Conservation (phyloP, 2,797 vertebrate species). For the Hydrocynus forskahlii region DNA sequence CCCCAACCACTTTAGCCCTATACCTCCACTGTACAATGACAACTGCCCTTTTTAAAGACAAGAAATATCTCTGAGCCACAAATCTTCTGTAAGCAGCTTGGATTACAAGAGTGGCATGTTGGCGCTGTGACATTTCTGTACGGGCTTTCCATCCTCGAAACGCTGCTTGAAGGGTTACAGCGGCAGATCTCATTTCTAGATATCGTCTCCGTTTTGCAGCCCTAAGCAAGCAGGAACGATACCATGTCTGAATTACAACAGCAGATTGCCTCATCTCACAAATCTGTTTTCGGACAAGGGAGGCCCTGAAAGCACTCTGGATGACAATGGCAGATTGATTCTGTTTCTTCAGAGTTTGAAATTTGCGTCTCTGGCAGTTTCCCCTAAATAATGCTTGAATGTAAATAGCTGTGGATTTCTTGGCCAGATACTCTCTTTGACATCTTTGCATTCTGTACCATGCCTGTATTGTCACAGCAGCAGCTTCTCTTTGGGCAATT, state of each 20-base stretch:
- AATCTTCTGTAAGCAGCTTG: slow-evolving; percentile 81
- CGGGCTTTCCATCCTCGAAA: slow-evolving; percentile 79
- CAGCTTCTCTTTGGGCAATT: slow-evolving; percentile 57
- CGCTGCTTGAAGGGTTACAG: slow-evolving; percentile 79
- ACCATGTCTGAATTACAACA: slow-evolving; percentile 84
- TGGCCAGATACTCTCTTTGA: slow-evolving; percentile 64
- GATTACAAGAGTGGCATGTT: slow-evolving; percentile 76
- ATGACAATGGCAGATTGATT: slow-evolving; percentile 78
- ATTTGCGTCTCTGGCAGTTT: slow-evolving; percentile 61
- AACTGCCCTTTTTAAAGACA: slow-evolving; percentile 64
- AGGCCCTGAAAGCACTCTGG: slow-evolving; percentile 82
- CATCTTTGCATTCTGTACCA: slow-evolving; percentile 84
- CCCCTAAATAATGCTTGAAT: slow-evolving; percentile 84
- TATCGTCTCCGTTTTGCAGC: slow-evolving; percentile 69
- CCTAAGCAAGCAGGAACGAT: slow-evolving; percentile 69
- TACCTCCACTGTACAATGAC: slow-evolving; percentile 77
- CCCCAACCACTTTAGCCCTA: slow-evolving; percentile 73
- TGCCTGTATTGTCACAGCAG: slow-evolving; percentile 84
- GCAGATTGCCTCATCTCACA: slow-evolving; percentile 66
- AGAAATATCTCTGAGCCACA: slow-evolving; percentile 68
- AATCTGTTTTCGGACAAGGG: slow-evolving; percentile 67
- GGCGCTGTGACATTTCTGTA: slow-evolving; percentile 64
- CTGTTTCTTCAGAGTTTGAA: slow-evolving; percentile 64
- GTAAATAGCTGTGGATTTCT: slow-evolving; percentile 70
- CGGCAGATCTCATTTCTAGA: slow-evolving; percentile 71